phyloP scores from a whole-genome alignment of 2,888 invertebrate genomes.

The Latrodectus hesperus region DNA sequence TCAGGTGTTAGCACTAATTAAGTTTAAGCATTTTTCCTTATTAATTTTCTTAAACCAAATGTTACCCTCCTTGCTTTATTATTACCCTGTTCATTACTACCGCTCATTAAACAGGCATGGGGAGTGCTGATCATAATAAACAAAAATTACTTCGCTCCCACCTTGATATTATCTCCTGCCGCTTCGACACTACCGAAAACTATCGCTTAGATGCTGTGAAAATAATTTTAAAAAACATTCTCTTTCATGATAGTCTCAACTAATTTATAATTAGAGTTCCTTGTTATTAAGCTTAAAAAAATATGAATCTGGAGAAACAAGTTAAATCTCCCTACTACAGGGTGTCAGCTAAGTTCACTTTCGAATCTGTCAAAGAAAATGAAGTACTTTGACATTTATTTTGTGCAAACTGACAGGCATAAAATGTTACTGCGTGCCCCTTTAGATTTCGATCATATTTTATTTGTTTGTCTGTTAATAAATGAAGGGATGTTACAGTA shows the following conservation, averaged over 20 bases:
- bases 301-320: background rate
- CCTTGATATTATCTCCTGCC: conserved; percentile 9
- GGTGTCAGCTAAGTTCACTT: conserved; percentile 23
- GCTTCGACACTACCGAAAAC: background rate
- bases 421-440: too few relatives aligned
- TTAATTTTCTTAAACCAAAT: background rate
- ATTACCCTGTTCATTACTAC: conserved; percentile 18
- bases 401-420: too few relatives aligned
- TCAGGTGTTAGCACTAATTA: too few relatives aligned
- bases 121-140: conserved; percentile 13
- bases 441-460: too few relatives aligned
- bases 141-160: conserved; percentile 20
- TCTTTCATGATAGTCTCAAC: conserved; percentile 24
- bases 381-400: conserved; percentile 4
- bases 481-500: too few relatives aligned
- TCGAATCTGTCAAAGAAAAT: conserved; percentile 21
- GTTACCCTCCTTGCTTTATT: conserved; percentile 3
- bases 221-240: conserved; percentile 32
- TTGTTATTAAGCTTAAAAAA: conserved; percentile 15
- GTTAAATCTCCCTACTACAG: background rate
- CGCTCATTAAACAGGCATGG: conserved; percentile 24
- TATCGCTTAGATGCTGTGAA: conserved; percentile 11
- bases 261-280: conserved; percentile 38
- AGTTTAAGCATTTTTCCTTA: background rate
- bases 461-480: too few relatives aligned